These are phyloP conservation scores for Knipowitschia caucasica DNA, from an alignment of 2,797 vertebrate genomes.

Conservation along the genomic window DNA sequence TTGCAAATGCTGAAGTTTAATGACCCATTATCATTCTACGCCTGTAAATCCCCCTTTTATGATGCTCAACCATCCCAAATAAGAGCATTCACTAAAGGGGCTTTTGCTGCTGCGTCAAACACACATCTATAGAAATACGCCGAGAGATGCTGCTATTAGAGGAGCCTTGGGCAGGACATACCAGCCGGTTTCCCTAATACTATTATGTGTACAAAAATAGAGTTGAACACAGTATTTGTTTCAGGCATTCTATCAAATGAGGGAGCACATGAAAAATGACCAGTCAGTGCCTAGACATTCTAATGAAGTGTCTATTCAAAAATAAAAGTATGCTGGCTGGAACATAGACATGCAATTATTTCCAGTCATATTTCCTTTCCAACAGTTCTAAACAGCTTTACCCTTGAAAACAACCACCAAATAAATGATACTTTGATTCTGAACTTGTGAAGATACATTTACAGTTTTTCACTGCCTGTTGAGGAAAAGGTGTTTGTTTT, in stretches of 20 bases:
- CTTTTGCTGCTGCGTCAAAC: conserved; percentile 38
- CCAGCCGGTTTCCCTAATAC: conserved; percentile 29
- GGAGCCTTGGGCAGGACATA: conserved; percentile 46
- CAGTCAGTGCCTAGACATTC: conserved; percentile 36
- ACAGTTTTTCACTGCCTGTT: too few relatives aligned
- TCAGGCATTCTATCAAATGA: conserved; percentile 31
- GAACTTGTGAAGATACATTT: too few relatives aligned
- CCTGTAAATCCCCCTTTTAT: conserved; percentile 64
- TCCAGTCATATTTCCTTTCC: too few relatives aligned
- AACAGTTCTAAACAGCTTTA: too few relatives aligned
- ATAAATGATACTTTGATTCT: too few relatives aligned
- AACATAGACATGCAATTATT: conserved; percentile 5
- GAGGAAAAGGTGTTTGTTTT: too few relatives aligned
- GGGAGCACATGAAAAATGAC: conserved; percentile 29
- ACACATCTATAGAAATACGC: conserved; percentile 22
- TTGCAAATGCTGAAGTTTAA: conserved; percentile 49
- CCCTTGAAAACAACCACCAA: too few relatives aligned
- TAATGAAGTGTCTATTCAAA: conserved; percentile 24
- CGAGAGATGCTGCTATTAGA: conserved; percentile 27
- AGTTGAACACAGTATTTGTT: conserved; percentile 44
- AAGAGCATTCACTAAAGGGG: conserved; percentile 51
- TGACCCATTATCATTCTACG: conserved; percentile 57
- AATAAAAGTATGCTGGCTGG: conserved; percentile 11
- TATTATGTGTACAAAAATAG: conserved; percentile 44
- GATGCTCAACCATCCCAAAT: conserved; percentile 44